Base-by-base conservation (phyloP, 1,140 invertebrate species). In the Piezodorus guildinii region DNA sequence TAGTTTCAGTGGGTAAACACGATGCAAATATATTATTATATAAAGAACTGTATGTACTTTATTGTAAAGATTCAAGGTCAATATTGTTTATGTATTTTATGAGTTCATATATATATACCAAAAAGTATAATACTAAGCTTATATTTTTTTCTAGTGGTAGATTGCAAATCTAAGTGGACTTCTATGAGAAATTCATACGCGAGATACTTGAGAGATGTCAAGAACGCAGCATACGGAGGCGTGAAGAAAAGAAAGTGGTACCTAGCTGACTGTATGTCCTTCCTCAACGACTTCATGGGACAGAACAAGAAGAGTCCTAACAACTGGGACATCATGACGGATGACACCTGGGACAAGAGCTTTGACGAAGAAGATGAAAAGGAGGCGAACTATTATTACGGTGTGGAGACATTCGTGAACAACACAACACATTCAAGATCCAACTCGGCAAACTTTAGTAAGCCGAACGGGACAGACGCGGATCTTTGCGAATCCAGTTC, bases 131-230 rank as follows among this genome's bases (percentile, higher is more conserved):
- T n/a, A n/a, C n/a, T n/a, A n/a, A n/a, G n/a, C n/a, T n/a, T n/a
- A 3, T n/a, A n/a, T 16, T 58, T 1, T 58, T 3, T 58, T 58
- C 27, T 17, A 58, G 54, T 58, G 6, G 17, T n/a, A 3, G 54
- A 58, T n/a, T 58, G 54, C 15, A 58, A 27, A 58, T 21, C 54
- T 1, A 58, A 58, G 27, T 58, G 54, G 54, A 58, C 54, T 9
- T 58, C 19, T 58, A n/a, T 58, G 23, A 21, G 54, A 25, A 58
- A 27, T 58, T 58, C 54, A 3, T 58, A 58, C 16, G 54, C 54
- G 12, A 58, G 54, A 58, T 23, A 21, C 19, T 5, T 21, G 25
- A 21, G 54, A 27, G 23, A 58, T 16, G 17, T 58, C 3, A 58
- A 27, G 23, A 51, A 51, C 9, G 21, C 21, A 19, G 17, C 49